These are phyloP conservation scores for Pachyrhynchus sulphureomaculatus DNA, from an alignment of 1,140 invertebrate species.

Conservation along the genomic window DNA sequence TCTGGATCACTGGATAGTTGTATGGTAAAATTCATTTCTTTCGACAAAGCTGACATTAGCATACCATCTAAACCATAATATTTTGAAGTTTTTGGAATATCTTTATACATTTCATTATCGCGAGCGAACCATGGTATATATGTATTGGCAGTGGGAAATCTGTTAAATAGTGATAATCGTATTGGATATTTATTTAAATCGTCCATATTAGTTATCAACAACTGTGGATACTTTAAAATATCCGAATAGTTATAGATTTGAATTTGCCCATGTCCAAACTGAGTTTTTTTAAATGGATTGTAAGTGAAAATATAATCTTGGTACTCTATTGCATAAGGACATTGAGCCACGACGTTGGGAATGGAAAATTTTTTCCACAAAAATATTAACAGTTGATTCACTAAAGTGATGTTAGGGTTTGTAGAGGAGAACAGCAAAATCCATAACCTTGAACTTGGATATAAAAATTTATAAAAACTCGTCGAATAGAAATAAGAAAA, in stretches of 20 bases:
- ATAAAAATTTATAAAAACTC: no score
- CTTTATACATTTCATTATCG: no score
- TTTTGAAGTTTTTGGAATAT: background rate
- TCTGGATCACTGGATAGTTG: background rate
- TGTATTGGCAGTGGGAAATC: background rate
- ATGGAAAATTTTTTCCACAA: slow-evolving; percentile 30
- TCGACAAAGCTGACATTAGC: slow-evolving; percentile 3
- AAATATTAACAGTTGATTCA: slow-evolving; percentile 9
- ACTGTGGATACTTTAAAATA: background rate
- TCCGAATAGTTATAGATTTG: background rate
- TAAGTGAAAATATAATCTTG: slow-evolving; percentile 11
- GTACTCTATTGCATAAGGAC: slow-evolving; percentile 3
- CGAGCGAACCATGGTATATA: background rate
- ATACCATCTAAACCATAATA: slow-evolving; percentile 26
- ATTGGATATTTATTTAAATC: no score
- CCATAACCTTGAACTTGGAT: no score
- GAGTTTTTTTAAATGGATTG: slow-evolving; percentile 6
- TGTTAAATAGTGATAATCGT: background rate
- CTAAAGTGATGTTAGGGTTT: background rate
- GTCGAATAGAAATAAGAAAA: no score
- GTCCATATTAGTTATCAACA: slow-evolving; percentile 10
- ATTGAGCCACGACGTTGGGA: slow-evolving; percentile 12
- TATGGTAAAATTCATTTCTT: slow-evolving; percentile 24
- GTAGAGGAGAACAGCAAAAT: slow-evolving; percentile 14
- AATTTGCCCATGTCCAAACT: slow-evolving; percentile 1